Percentiles rank a stretch among this genome's conserved stretches.
phyloP scores from a whole-genome alignment of 2,113 vertebrate genomes.

The Ptilorrhoa leucosticta region DNA sequence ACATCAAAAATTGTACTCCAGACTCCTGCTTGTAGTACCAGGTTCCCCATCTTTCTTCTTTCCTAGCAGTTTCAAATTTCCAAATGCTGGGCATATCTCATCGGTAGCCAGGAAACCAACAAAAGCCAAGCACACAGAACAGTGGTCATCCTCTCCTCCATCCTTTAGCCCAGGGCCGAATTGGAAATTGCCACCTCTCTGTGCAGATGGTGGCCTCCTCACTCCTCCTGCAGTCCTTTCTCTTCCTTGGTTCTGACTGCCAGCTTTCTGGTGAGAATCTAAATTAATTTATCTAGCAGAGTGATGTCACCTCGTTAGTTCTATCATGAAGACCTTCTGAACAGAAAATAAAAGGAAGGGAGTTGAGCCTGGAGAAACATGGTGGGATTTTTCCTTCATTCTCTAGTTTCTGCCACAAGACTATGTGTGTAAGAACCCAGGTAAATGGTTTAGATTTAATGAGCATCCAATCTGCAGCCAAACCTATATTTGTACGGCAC shows the following conservation, averaged over 20 bases:
- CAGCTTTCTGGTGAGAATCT: slow-evolving; percentile 65
- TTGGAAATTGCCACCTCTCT: slow-evolving; percentile 39
- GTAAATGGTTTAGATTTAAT: background rate
- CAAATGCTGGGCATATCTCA: background rate
- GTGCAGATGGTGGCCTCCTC: slow-evolving; percentile 71
- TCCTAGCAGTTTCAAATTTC: slow-evolving; percentile 36
- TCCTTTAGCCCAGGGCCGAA: background rate
- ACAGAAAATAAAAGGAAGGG: background rate
- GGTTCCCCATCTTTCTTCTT: slow-evolving; percentile 29
- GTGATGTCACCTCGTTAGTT: background rate
- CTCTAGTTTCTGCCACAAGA: background rate
- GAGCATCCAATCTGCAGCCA: background rate
- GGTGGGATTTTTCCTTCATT: background rate
- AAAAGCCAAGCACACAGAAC: background rate
- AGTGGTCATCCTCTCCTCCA: background rate
- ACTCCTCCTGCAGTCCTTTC: slow-evolving; percentile 42
- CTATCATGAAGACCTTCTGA: background rate
- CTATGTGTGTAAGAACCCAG: background rate
- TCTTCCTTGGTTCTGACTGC: slow-evolving; percentile 46
- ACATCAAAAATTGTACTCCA: background rate
- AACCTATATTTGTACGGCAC: background rate
- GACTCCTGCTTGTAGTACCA: background rate
- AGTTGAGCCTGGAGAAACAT: background rate
- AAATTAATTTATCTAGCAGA: slow-evolving; percentile 50
- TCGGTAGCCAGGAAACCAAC: slow-evolving; percentile 12